phyloP scores from a whole-genome alignment of 2,113 vertebrate species.

The Rhineura floridana region DNA sequence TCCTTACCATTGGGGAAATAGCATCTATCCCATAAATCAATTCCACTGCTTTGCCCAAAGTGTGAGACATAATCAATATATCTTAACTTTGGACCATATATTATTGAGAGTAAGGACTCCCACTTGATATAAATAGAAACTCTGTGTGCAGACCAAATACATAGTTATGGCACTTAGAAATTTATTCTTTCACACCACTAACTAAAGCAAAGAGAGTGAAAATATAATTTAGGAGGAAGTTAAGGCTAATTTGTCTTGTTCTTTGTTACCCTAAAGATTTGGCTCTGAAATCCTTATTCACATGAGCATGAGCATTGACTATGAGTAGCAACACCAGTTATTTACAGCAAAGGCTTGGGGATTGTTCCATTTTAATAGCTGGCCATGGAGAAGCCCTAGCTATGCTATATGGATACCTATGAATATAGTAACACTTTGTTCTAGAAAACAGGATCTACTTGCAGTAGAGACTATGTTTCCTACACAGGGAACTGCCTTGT shows the following conservation, averaged over 20 bases:
- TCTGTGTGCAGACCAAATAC: fast-evolving
- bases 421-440: neutral
- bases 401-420: neutral
- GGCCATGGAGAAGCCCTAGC: neutral
- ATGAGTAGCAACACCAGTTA: neutral
- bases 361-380: neutral
- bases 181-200: neutral
- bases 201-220: neutral
- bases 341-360: neutral
- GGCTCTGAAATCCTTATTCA: neutral
- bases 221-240: neutral
- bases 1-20: slow-evolving; percentile 17
- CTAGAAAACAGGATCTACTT: neutral
- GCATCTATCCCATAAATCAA: slow-evolving; percentile 35
- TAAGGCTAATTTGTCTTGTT: neutral
- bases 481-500: neutral
- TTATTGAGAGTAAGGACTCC: neutral
- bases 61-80: slow-evolving; percentile 49
- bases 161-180: neutral
- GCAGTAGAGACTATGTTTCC: neutral
- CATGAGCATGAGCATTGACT: neutral
- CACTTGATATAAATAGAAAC: neutral
- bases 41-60: slow-evolving; percentile 47
- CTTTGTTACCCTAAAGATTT: neutral
- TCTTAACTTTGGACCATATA: slow-evolving; percentile 15